Evolutionary conservation across 2,797 vertebrate genomes (phyloP).

Genomic region (Lutjanus campechanus): DNA sequence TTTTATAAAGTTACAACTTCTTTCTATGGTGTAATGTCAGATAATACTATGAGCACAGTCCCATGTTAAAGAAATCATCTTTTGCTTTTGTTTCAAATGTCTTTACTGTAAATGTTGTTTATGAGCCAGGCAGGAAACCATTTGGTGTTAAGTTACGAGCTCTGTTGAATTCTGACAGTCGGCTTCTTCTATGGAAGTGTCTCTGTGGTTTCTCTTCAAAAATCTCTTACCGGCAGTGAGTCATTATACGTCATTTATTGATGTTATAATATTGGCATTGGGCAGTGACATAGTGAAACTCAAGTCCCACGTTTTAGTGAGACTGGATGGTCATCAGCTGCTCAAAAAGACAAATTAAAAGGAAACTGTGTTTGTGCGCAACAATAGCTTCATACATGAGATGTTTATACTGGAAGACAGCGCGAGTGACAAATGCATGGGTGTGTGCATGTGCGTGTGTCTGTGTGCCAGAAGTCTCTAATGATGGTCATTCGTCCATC

Average conservation of each 20-base stretch:
- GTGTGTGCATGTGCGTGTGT: conserved; percentile 46
- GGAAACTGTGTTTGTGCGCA: background rate
- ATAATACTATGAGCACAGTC: background rate
- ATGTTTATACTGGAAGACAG: conserved; percentile 14
- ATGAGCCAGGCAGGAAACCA: background rate
- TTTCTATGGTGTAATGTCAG: background rate
- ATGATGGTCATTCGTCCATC: conserved; percentile 37
- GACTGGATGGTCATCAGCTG: background rate
- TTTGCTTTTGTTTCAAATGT: background rate
- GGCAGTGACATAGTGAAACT: background rate
- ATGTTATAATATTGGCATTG: too few species aligned
- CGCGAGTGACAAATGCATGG: conserved; percentile 34
- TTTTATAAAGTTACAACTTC: background rate
- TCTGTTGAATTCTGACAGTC: background rate
- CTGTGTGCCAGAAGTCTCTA: conserved; percentile 18
- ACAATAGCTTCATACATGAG: background rate
- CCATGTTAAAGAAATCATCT: too few species aligned
- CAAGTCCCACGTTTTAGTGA: background rate
- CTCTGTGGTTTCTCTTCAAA: background rate
- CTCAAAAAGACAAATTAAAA: background rate
- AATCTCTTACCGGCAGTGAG: background rate
- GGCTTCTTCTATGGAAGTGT: background rate
- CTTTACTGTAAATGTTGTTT: conserved; percentile 11
- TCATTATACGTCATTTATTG: background rate
- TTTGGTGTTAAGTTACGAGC: background rate